These are phyloP conservation scores for Philypnodon macrostomus DNA, from an alignment of 2,797 vertebrate species.

Conservation along the genomic window DNA sequence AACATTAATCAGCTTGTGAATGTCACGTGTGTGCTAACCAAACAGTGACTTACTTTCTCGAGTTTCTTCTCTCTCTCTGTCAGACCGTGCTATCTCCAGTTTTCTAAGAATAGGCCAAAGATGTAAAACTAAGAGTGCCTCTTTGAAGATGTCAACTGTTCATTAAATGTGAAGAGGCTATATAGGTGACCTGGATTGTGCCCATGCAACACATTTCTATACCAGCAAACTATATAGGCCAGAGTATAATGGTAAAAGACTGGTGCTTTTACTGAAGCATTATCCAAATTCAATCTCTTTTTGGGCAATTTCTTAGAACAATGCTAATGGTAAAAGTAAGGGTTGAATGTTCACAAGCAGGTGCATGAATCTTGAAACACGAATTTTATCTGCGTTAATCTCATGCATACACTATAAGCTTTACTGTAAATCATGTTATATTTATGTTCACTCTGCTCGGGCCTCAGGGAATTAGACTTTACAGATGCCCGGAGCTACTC, in stretches of 20 bases:
- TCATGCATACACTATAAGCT: slow-evolving; percentile 8
- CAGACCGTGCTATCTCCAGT: too few species aligned
- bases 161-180: not conserved
- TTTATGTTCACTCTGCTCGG: slow-evolving; percentile 3
- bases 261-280: too few species aligned
- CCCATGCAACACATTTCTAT: not conserved
- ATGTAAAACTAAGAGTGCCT: too few species aligned
- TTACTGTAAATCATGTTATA: slow-evolving; percentile 8
- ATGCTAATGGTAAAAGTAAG: too few species aligned
- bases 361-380: slow-evolving; percentile 55
- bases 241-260: not conserved
- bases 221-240: not conserved
- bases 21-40: too few species aligned
- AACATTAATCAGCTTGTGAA: too few species aligned
- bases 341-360: slow-evolving; percentile 10
- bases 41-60: too few species aligned
- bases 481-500: slow-evolving; percentile 43
- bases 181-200: not conserved
- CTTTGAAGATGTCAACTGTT: too few species aligned
- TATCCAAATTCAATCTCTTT: too few species aligned
- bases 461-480: slow-evolving; percentile 13
- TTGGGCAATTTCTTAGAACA: too few species aligned
- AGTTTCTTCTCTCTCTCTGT: too few species aligned
- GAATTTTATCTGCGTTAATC: slow-evolving; percentile 47
- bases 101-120: too few species aligned